These are phyloP conservation scores for Parascotia fuliginaria DNA, from an alignment of 2,888 invertebrate species.

Conservation along the genomic window DNA sequence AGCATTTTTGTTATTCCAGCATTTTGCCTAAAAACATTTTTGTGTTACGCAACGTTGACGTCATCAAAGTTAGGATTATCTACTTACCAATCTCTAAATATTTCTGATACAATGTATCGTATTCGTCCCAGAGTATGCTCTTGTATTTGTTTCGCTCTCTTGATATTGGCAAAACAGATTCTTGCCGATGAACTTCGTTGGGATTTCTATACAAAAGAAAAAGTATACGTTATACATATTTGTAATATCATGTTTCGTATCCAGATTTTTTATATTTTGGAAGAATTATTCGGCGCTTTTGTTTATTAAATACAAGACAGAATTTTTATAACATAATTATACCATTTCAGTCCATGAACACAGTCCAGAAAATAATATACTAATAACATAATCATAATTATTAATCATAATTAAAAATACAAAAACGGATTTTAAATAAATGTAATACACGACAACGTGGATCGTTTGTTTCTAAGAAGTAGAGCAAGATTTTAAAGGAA, in stretches of 20 bases:
- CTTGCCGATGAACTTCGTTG: constrained; percentile 93
- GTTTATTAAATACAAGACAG: too few species aligned
- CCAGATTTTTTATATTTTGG: too few species aligned
- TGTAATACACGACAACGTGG: too few species aligned
- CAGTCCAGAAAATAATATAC: too few species aligned
- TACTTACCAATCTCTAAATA: constrained; percentile 95
- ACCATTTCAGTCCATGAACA: too few species aligned
- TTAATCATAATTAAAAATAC: too few species aligned
- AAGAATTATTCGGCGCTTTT: too few species aligned
- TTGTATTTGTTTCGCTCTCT: constrained; percentile 94
- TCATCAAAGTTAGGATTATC: not conserved
- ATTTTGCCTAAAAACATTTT: not conserved
- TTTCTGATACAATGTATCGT: constrained; percentile 96
- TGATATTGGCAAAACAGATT: constrained; percentile 91
- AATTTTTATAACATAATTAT: too few species aligned
- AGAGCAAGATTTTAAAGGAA: too few species aligned
- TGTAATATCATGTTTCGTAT: constrained; percentile 82
- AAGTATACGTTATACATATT: constrained; percentile 8
- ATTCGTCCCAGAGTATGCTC: constrained; percentile 95
- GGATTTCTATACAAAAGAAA: constrained; percentile 91
- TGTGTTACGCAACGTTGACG: not conserved
- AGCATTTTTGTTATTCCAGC: not conserved
- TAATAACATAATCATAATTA: too few species aligned
- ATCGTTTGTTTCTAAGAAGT: too few species aligned
- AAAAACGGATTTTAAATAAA: too few species aligned